These are phyloP conservation scores for Pilophorus perplexus DNA, from an alignment of 2,888 invertebrate genomes.

Conservation along the genomic window DNA sequence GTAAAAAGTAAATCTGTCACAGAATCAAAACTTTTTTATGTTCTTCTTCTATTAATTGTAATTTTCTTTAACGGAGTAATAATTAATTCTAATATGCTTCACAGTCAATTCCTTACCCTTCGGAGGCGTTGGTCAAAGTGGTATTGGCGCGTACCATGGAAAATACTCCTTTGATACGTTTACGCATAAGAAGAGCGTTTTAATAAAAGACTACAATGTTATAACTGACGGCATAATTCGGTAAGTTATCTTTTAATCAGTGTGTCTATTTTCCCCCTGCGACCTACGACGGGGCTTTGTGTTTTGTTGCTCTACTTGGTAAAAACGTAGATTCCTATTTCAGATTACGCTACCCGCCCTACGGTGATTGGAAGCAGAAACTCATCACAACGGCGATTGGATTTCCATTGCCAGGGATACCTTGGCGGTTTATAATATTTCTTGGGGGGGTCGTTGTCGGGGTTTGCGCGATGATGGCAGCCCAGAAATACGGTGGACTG, in stretches of 20 bases:
- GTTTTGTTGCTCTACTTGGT: neutral
- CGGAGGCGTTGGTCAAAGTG: conserved; percentile 93
- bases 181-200: conserved; percentile 82
- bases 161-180: conserved; percentile 88
- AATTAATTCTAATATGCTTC: too few species aligned
- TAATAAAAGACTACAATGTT: conserved; percentile 58
- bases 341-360: conserved; percentile 23
- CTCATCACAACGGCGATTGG: conserved; percentile 15
- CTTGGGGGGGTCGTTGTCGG: neutral
- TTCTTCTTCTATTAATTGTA: too few species aligned
- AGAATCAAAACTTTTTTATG: neutral
- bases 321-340: neutral
- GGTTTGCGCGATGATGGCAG: neutral
- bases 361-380: conserved; percentile 10
- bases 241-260: neutral
- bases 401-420: conserved; percentile 15
- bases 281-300: too few species aligned
- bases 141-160: conserved; percentile 93
- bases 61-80: too few species aligned
- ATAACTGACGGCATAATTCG: conserved; percentile 14
- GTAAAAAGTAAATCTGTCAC: too few species aligned
- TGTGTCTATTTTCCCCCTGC: neutral
- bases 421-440: conserved; percentile 12
- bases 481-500: conserved; percentile 1
- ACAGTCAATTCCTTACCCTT: conserved; percentile 91